phyloP scores from a whole-genome alignment of 2,113 vertebrate species.

The Meriones unguiculatus region DNA sequence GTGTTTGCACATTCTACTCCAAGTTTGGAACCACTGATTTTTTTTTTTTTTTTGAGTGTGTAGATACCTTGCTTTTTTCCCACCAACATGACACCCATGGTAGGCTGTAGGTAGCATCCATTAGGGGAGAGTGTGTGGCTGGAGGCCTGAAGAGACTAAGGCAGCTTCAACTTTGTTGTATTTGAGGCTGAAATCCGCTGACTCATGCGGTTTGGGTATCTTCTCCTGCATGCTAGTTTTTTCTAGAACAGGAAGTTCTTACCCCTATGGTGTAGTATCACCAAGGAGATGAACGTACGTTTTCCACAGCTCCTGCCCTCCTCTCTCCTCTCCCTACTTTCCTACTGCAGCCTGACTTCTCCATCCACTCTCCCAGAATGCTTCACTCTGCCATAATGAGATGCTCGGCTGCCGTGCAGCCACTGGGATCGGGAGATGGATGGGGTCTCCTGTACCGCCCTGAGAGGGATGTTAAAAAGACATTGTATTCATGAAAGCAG shows the following conservation, averaged over 20 bases:
- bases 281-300: slow-evolving; percentile 40
- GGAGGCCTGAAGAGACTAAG: not conserved
- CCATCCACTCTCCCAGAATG: slow-evolving; percentile 73
- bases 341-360: slow-evolving; percentile 21
- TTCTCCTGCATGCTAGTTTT: not conserved
- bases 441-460: slow-evolving; percentile 67
- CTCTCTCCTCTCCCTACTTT: not conserved
- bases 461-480: slow-evolving; percentile 75
- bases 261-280: not conserved
- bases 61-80: not conserved
- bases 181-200: slow-evolving; percentile 26
- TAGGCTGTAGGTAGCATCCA: not conserved
- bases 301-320: slow-evolving; percentile 17
- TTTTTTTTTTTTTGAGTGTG: not conserved
- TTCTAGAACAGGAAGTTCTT: slow-evolving; percentile 42
- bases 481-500: slow-evolving; percentile 65
- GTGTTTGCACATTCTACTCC: not conserved
- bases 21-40: not conserved
- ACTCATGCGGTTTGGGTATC: not conserved
- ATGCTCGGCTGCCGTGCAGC: slow-evolving; percentile 65
- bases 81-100: not conserved
- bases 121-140: not conserved
- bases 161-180: not conserved
- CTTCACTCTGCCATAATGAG: slow-evolving; percentile 75
- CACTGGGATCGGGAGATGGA: slow-evolving; percentile 66